Conservation (phyloP, 2,888 invertebrate genomes). For the Neocrepidodera transversa region DNA sequence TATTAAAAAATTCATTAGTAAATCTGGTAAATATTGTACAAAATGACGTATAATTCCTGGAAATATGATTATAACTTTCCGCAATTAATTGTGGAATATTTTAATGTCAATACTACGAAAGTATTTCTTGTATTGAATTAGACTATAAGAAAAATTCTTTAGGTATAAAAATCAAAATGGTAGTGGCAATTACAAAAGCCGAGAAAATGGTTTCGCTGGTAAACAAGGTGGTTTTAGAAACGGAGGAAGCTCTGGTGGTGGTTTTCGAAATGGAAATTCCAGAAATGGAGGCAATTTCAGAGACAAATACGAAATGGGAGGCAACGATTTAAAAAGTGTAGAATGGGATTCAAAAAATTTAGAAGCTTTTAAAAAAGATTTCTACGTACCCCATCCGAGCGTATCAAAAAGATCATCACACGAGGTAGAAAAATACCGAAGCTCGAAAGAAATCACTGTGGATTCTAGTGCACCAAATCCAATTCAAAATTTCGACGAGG, state of each 20-base stretch:
- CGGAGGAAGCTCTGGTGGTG: constrained; percentile 6
- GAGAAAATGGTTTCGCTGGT: constrained; percentile 7
- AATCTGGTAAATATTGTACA: no score
- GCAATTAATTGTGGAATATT: no score
- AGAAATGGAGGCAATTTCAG: constrained; percentile 19
- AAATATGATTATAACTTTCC: no score
- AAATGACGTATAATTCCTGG: no score
- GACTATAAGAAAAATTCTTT: no score
- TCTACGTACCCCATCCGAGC: constrained; percentile 76
- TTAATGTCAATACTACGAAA: no score
- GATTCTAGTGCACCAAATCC: constrained; percentile 79
- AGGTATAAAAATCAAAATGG: constrained; percentile 13
- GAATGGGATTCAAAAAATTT: constrained; percentile 77
- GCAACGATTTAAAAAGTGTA: constrained; percentile 50
- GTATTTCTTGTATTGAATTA: no score
- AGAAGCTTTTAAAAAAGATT: constrained; percentile 83
- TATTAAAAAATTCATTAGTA: no score
- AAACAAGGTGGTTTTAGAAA: constrained; percentile 1
- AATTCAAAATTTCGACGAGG: constrained; percentile 79
- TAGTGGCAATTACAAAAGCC: constrained; percentile 11
- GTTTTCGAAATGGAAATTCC: constrained; percentile 13
- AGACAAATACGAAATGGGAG: constrained; percentile 14
- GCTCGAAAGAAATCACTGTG: constrained; percentile 84
- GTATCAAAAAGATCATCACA: constrained; percentile 70
- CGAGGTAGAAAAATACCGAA: constrained; percentile 76